Percentiles rank a stretch among this genome's conserved stretches.
Conservation (phyloP, 2,113 vertebrate species). For the Morone chrysops region DNA sequence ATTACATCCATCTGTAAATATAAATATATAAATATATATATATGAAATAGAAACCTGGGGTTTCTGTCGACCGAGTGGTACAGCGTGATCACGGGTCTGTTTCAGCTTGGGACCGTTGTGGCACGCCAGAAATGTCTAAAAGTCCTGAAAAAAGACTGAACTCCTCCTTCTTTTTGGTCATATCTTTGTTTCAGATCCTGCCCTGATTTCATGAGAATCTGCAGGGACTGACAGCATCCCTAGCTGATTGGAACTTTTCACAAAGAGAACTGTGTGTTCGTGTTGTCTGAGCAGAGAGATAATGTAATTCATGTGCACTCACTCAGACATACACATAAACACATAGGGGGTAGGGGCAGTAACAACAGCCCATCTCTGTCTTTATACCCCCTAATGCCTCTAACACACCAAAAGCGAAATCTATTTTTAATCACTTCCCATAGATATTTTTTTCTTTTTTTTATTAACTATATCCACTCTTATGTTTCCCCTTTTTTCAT, state of each 20-base stretch:
- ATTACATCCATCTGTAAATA: no score
- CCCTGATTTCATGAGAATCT: conserved; percentile 12
- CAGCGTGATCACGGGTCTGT: no score
- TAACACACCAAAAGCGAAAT: conserved; percentile 60
- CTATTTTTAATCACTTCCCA: conserved; percentile 73
- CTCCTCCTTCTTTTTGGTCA: no score
- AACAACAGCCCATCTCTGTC: conserved; percentile 13
- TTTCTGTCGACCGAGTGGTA: no score
- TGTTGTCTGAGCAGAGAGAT: conserved; percentile 17
- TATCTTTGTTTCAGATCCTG: conserved; percentile 10
- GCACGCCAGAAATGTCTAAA: no score
- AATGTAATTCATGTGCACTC: not conserved
- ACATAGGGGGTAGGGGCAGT: conserved; percentile 9
- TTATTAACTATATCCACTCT: conserved; percentile 44
- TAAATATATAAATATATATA: no score
- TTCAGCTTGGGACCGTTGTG: no score
- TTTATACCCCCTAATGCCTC: conserved; percentile 18
- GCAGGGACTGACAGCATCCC: conserved; percentile 16
- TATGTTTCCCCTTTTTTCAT: conserved; percentile 36
- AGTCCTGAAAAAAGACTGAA: no score
- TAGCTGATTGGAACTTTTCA: conserved; percentile 33
- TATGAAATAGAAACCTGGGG: no score
- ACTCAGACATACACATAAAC: conserved; percentile 25
- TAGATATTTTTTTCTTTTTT: conserved; percentile 17
- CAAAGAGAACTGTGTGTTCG: not conserved